Conservation (phyloP, 2,113 vertebrate genomes). For the Menura novaehollandiae region DNA sequence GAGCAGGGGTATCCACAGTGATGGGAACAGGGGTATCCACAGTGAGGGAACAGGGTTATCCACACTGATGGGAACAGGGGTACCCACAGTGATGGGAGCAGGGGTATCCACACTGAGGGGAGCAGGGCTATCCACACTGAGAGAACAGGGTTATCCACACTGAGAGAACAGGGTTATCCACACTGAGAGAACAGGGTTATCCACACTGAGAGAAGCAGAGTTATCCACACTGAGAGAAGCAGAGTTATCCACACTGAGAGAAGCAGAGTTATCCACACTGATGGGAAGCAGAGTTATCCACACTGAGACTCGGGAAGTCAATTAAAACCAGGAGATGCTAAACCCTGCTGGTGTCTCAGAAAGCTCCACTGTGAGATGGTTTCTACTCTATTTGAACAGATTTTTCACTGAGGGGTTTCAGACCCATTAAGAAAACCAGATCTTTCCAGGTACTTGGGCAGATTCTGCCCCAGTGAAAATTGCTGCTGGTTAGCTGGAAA, state of each 20-base stretch:
- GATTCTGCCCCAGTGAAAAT: not conserved
- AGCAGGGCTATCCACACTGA: no score
- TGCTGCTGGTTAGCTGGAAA: not conserved
- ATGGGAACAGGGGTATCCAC: no score
- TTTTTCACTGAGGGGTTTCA: not conserved
- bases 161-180: no score
- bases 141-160: no score
- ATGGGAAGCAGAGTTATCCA: not conserved
- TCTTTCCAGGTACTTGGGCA: not conserved
- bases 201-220: no score
- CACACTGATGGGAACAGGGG: not conserved
- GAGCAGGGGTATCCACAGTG: no score
- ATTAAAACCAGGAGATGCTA: not conserved
- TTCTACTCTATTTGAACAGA: not conserved
- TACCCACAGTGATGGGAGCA: no score
- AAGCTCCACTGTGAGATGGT: not conserved
- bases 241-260: no score
- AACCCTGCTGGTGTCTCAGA: not conserved
- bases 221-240: no score
- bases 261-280: not conserved
- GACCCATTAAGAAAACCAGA: not conserved
- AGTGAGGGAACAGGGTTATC: not conserved
- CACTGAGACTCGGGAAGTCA: not conserved
- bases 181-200: no score
- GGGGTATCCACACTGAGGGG: no score